Base-by-base conservation (phyloP, 2,113 vertebrate species). In the Leptosomus discolor region DNA sequence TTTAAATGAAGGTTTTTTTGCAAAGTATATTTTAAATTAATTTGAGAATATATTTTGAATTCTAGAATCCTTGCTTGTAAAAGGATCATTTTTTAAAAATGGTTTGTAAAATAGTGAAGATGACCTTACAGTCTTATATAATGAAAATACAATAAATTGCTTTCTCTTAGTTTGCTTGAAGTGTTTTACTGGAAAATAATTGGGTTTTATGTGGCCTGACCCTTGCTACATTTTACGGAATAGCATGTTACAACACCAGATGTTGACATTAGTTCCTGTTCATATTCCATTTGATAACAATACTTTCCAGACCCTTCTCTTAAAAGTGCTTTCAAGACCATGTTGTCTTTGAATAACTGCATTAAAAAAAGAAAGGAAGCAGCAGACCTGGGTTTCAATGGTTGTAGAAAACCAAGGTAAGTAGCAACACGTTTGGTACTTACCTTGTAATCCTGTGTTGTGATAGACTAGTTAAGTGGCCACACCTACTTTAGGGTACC, bases 1-100 rank as follows among this genome's bases (percentile, higher is more conserved):
- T 82, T 64, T 58, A 70, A 89, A 84, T 79, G 8, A 95, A 82
- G 5, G 14, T 36, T 29, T 76, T 97, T 93, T 92, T 82, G 84
- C 50, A 26, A 83, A 90, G 70, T 90, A 19, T 89, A 41, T 81
- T 84, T 86, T 96, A 89, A 88, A 75, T 88, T 91, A 73, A 95
- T 63, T 91, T 27, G 9, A 94, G 75, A 92, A 74, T 94, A 71
- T 97, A 94, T 90, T 91, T 92, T 96, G 32, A 85, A 88, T 70
- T 85, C 69, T 64, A n/a, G 77, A 94, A 69, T 96, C 89, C 45
- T 97, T 84, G 63, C 41, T 73, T 96, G 57, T 79, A 82, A 94
- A 79, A 87, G 75, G 79, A 78, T 46, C 4, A 10, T 15, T 87
- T 61, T 71, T 63, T 34, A 2, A n/a, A n/a, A 56, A 9, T 27